Percentiles rank a stretch among this genome's conserved stretches.
These are phyloP conservation scores for Chaetophractus vellerosus DNA, from an alignment of 2,797 vertebrate genomes.

Conservation along the genomic window DNA sequence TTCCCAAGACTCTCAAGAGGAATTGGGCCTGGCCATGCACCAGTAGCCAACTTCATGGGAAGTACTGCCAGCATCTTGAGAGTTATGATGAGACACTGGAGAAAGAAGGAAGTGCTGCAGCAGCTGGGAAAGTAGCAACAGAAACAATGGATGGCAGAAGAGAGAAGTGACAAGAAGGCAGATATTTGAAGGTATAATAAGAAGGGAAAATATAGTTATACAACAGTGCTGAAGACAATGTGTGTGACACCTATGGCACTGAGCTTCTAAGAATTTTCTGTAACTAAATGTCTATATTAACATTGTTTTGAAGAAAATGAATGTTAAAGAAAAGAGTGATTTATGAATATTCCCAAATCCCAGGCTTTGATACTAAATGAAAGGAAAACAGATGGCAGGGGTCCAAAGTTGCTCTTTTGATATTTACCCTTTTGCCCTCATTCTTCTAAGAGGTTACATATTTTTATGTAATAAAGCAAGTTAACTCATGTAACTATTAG, in stretches of 20 bases:
- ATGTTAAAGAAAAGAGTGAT: background rate
- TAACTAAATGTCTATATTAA: background rate
- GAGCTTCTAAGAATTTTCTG: background rate
- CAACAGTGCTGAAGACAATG: fast-evolving
- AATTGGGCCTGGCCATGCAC: too few relatives aligned
- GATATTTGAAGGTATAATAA: background rate
- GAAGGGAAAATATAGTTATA: background rate
- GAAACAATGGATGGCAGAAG: background rate
- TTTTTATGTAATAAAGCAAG: background rate
- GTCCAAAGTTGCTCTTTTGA: background rate
- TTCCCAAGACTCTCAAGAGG: background rate
- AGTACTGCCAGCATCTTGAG: too few relatives aligned
- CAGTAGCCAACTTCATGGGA: background rate
- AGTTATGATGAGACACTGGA: background rate
- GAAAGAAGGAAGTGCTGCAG: background rate
- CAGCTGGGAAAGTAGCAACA: background rate
- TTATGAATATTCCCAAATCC: background rate
- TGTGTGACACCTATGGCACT: fast-evolving
- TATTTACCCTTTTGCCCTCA: background rate
- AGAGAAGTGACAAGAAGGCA: background rate
- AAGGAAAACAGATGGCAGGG: background rate
- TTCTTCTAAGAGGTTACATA: background rate
- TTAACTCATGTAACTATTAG: background rate
- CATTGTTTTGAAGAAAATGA: slow-evolving; percentile 4
- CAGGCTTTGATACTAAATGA: background rate